phyloP scores from a whole-genome alignment of 2,113 vertebrate genomes.

The Andinoacara biseriatus region DNA sequence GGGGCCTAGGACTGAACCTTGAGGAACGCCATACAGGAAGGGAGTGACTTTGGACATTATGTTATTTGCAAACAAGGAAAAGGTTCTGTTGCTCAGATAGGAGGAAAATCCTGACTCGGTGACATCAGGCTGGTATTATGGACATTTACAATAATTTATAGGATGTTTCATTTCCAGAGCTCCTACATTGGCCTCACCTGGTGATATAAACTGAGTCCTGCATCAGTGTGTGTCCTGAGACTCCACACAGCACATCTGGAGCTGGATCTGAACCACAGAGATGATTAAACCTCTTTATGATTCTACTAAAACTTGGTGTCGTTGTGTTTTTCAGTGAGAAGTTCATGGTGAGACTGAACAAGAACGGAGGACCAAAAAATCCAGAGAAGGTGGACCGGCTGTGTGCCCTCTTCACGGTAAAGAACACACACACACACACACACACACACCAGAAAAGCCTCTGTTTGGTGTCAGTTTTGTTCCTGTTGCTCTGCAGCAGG shows the following conservation, averaged over 20 bases:
- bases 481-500: slow-evolving; percentile 21
- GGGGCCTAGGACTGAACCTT: no score
- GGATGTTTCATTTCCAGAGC: background rate
- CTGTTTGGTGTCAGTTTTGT: background rate
- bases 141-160: background rate
- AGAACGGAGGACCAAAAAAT: slow-evolving; percentile 95
- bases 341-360: slow-evolving; percentile 97
- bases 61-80: no score
- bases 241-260: fast-evolving
- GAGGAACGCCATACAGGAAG: no score
- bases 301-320: background rate
- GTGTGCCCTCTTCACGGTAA: slow-evolving; percentile 96
- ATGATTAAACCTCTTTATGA: background rate
- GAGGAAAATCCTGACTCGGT: background rate
- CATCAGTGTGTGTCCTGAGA: background rate
- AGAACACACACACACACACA: slow-evolving; percentile 5
- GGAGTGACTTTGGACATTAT: no score
- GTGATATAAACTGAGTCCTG: background rate
- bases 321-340: slow-evolving; percentile 87
- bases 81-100: no score
- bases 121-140: background rate
- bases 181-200: background rate
- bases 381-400: slow-evolving; percentile 95
- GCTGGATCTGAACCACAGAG: background rate
- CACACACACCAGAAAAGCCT: background rate